phyloP scores from a whole-genome alignment of 2,888 invertebrate species.

The Xiphydria camelus region DNA sequence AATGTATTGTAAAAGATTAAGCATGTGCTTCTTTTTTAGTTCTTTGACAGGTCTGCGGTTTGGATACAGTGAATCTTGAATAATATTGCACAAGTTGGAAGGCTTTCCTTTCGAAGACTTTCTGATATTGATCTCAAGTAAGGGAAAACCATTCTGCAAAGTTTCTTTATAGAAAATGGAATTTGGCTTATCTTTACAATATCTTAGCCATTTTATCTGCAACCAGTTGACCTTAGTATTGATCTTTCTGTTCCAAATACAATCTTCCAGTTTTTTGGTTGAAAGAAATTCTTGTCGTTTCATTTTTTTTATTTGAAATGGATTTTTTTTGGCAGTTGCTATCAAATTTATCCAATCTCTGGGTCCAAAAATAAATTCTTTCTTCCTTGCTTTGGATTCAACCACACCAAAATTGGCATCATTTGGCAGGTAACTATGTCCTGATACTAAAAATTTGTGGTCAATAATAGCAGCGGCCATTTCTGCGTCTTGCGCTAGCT shows the following conservation, averaged over 20 bases:
- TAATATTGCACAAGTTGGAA: too few relatives aligned
- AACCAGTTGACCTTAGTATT: too few relatives aligned
- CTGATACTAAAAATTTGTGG: conserved; percentile 24
- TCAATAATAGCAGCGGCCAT: conserved; percentile 24
- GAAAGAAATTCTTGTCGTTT: conserved; percentile 29
- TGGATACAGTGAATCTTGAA: too few relatives aligned
- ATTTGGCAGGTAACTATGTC: conserved; percentile 22
- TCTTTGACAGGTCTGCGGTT: too few relatives aligned
- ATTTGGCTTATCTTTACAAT: too few relatives aligned
- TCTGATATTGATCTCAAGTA: too few relatives aligned
- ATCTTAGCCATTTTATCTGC: too few relatives aligned
- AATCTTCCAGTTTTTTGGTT: conserved; percentile 29
- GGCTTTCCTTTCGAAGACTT: too few relatives aligned
- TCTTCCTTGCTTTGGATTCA: conserved; percentile 21
- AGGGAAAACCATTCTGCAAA: too few relatives aligned
- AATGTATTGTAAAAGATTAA: too few relatives aligned
- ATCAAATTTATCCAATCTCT: conserved; percentile 24
- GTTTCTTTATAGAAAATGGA: too few relatives aligned
- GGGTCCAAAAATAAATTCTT: conserved; percentile 23
- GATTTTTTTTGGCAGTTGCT: conserved; percentile 22
- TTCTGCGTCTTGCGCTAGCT: conserved; percentile 23
- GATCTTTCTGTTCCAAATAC: conserved; percentile 31
- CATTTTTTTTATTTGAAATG: conserved; percentile 33
- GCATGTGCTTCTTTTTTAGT: too few relatives aligned
- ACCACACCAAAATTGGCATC: conserved; percentile 21